phyloP scores from a whole-genome alignment of 1,140 invertebrate genomes.

The Papilio machaon region DNA sequence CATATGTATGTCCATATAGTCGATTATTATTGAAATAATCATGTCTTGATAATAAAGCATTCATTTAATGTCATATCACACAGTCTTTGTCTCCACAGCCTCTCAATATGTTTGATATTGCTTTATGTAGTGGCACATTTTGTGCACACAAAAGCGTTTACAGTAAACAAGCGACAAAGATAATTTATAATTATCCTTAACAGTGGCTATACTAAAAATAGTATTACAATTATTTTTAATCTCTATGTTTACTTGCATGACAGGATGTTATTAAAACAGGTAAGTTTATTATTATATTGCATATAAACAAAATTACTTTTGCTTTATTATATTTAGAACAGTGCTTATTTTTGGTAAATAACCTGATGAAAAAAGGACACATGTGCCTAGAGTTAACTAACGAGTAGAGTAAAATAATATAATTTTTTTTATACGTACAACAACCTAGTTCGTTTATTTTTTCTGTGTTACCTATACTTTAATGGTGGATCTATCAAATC shows the following conservation, averaged over 20 bases:
- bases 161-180: slow-evolving; percentile 8
- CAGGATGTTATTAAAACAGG: not conserved
- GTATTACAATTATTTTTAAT: slow-evolving; percentile 8
- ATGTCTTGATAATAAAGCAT: not conserved
- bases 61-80: slow-evolving; percentile 1
- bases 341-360: not conserved
- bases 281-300: not conserved
- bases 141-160: not conserved
- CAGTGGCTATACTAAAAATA: not conserved
- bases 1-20: slow-evolving; percentile 44
- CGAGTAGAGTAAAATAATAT: not conserved
- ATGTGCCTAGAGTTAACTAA: not conserved
- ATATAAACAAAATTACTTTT: not conserved
- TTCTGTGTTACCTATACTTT: not conserved
- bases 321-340: too few relatives aligned
- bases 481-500: not conserved
- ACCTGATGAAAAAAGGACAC: not conserved
- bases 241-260: not conserved
- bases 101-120: slow-evolving; percentile 9
- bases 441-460: not conserved
- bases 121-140: slow-evolving; percentile 12
- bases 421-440: not conserved
- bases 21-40: slow-evolving; percentile 37
- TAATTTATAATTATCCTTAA: slow-evolving; percentile 7
- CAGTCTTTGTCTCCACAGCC: not conserved